phyloP scores from a whole-genome alignment of 2,113 vertebrate species.

The Fregata magnificens region DNA sequence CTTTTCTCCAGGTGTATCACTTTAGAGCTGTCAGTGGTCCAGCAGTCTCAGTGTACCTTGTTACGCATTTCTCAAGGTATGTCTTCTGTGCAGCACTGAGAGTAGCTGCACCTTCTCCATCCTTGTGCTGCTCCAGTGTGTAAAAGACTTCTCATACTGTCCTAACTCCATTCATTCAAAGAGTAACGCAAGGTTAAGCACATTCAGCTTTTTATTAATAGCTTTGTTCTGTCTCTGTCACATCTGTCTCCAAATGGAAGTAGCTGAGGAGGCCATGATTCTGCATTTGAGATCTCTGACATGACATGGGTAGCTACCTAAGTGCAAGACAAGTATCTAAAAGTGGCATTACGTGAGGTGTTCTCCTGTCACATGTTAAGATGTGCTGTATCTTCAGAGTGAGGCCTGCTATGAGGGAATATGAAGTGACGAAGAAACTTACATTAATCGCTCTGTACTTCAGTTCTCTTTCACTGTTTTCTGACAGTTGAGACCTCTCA shows the following conservation, averaged over 20 bases:
- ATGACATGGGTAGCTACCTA: not conserved
- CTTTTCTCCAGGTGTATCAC: not conserved
- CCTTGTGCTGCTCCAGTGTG: not conserved
- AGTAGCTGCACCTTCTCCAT: not conserved
- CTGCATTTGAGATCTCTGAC: not conserved
- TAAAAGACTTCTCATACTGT: not conserved
- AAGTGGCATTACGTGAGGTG: not conserved
- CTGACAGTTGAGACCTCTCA: not conserved
- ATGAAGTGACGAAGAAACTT: not conserved
- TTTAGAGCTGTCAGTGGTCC: not conserved
- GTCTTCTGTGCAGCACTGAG: not conserved
- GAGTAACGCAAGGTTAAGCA: not conserved
- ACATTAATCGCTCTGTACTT: not conserved
- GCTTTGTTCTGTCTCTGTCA: not conserved
- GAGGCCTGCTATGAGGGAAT: not conserved
- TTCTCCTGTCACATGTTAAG: not conserved
- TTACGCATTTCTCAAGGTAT: not conserved
- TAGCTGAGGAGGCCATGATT: not conserved
- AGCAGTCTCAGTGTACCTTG: not conserved
- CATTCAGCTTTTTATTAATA: not conserved
- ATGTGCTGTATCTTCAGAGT: not conserved
- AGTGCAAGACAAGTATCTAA: not conserved
- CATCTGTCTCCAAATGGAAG: not conserved
- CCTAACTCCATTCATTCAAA: not conserved
- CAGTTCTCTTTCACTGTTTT: not conserved